These are phyloP conservation scores for Sinocyclocheilus rhinocerous DNA, from an alignment of 2,113 vertebrate genomes.

Conservation along the genomic window DNA sequence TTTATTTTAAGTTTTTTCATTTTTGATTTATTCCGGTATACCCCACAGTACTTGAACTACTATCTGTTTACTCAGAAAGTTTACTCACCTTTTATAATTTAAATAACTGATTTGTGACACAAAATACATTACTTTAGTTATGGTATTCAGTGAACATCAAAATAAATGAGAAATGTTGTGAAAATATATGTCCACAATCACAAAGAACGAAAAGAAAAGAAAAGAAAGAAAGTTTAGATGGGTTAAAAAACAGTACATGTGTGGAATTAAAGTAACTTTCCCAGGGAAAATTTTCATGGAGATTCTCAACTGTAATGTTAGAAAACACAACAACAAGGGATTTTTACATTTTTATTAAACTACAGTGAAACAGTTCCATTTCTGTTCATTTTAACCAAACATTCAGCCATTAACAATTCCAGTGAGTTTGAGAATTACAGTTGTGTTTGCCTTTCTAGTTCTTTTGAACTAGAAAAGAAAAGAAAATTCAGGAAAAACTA, in stretches of 20 bases:
- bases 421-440: no score
- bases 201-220: no score
- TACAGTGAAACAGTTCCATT: neutral
- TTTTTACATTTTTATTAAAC: no score
- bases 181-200: neutral
- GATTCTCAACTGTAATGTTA: neutral
- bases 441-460: no score
- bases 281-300: neutral
- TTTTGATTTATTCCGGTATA: no score
- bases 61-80: neutral
- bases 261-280: neutral
- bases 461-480: no score
- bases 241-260: neutral
- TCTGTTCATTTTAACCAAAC: neutral
- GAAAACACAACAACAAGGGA: neutral
- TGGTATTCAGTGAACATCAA: neutral
- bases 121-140: neutral
- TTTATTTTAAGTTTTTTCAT: neutral
- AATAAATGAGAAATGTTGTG: neutral
- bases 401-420: neutral
- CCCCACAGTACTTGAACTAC: neutral
- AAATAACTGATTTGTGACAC: neutral
- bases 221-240: neutral
- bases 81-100: neutral
- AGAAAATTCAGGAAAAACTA: neutral